Percentiles rank a stretch among this genome's conserved stretches.
Conservation (phyloP, 2,888 invertebrate species). For the Napeogenes sylphis region DNA sequence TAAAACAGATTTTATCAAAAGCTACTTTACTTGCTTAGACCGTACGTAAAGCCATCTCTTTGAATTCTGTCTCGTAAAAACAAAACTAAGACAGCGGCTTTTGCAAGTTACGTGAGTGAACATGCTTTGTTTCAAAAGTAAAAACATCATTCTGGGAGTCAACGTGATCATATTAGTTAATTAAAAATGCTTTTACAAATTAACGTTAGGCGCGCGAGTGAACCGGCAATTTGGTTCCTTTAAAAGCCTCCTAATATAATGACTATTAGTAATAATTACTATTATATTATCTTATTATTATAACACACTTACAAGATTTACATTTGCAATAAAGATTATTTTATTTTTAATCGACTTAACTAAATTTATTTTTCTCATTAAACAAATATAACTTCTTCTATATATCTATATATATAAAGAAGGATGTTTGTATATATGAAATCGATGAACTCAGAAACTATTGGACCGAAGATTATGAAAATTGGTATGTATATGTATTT, state of each 20-base stretch:
- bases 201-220: neutral
- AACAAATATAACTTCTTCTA: too few relatives aligned
- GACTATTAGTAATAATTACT: neutral
- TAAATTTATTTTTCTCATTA: too few relatives aligned
- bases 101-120: neutral
- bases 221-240: neutral
- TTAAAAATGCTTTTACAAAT: constrained; percentile 7
- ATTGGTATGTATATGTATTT: too few relatives aligned
- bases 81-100: neutral
- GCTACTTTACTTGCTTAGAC: neutral
- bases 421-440: too few relatives aligned
- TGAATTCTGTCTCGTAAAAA: constrained; percentile 1
- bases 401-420: too few relatives aligned
- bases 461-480: too few relatives aligned
- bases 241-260: constrained; percentile 4
- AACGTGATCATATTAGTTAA: constrained; percentile 7
- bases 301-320: too few relatives aligned
- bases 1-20: neutral
- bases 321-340: too few relatives aligned
- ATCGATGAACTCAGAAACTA: too few relatives aligned
- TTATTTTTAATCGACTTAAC: too few relatives aligned
- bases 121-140: neutral
- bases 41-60: neutral
- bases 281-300: too few relatives aligned
- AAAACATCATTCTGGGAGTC: constrained; percentile 1